phyloP scores from a whole-genome alignment of 1,140 invertebrate species.

The Drosophila kohkoa region DNA sequence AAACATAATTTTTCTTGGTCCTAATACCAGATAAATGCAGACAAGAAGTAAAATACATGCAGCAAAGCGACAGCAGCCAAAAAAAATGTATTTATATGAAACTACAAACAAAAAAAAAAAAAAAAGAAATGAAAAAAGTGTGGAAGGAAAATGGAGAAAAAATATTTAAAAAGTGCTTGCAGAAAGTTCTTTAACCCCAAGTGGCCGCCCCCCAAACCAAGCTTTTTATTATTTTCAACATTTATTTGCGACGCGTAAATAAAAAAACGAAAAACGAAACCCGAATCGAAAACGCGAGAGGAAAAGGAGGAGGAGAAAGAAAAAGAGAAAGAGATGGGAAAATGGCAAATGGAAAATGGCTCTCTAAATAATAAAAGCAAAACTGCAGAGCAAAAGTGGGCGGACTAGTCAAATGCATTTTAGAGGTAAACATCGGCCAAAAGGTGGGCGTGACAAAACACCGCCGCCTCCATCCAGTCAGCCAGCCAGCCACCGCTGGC shows the following conservation, averaged over 20 bases:
- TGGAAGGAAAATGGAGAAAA: slow-evolving; percentile 15
- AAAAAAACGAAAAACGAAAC: slow-evolving; percentile 40
- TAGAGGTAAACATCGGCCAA: slow-evolving; percentile 66
- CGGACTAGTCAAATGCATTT: slow-evolving; percentile 64
- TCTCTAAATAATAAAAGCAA: slow-evolving; percentile 66
- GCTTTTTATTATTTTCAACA: slow-evolving; percentile 74
- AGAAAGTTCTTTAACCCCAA: slow-evolving; percentile 74
- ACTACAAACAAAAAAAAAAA: slow-evolving; percentile 9
- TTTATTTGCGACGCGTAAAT: slow-evolving; percentile 79
- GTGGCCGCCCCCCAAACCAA: slow-evolving; percentile 8
- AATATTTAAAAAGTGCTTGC: slow-evolving; percentile 23
- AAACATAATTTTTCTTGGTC: slow-evolving; percentile 75
- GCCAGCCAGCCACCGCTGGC: slow-evolving; percentile 56
- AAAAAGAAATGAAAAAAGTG: slow-evolving; percentile 13
- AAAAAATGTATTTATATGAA: slow-evolving; percentile 1
- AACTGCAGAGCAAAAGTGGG: slow-evolving; percentile 54
- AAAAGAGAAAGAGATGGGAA: neutral
- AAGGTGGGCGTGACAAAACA: slow-evolving; percentile 29
- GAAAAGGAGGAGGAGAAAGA: too few species aligned
- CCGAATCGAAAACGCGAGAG: slow-evolving; percentile 21
- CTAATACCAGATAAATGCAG: slow-evolving; percentile 75
- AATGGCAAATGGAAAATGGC: slow-evolving; percentile 63
- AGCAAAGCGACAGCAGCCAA: slow-evolving; percentile 35
- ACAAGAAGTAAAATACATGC: slow-evolving; percentile 63
- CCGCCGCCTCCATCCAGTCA: slow-evolving; percentile 26